Evolutionary conservation across 2,113 vertebrate genomes (phyloP).

Genomic region (Caranx ignobilis): DNA sequence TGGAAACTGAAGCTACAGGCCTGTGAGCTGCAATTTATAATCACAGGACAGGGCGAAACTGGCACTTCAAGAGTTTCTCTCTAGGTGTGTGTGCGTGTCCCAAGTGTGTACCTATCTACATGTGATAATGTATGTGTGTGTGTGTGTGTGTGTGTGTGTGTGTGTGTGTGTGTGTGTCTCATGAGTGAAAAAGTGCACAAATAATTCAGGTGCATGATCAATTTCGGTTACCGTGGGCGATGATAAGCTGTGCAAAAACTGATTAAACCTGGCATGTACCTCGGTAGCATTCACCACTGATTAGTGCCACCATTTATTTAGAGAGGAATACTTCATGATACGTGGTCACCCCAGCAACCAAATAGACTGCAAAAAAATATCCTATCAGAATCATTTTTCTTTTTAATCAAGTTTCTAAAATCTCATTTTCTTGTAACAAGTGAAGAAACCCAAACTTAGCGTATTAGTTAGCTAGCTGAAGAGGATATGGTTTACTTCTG

Average conservation of each 20-base stretch:
- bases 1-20: conserved; percentile 46
- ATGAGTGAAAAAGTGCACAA: conserved; percentile 49
- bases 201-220: conserved; percentile 55
- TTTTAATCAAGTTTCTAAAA: background rate
- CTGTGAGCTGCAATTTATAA: conserved; percentile 67
- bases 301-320: conserved; percentile 51
- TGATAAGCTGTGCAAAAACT: conserved; percentile 9
- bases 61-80: conserved; percentile 18
- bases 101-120: too few species aligned
- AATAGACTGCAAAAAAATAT: background rate
- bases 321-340: conserved; percentile 18
- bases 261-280: conserved; percentile 56
- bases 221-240: conserved; percentile 44
- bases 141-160: conserved; percentile 10
- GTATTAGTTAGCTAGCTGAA: too few species aligned
- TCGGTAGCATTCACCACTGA: conserved; percentile 41
- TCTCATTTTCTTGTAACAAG: background rate
- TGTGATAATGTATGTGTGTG: conserved; percentile 3
- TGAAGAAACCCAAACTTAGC: too few species aligned
- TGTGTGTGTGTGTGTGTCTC: conserved; percentile 15
- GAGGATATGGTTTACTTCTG: too few species aligned
- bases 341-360: background rate
- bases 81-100: background rate
- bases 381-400: background rate
- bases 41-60: conserved; percentile 53